phyloP scores from a whole-genome alignment of 2,113 vertebrate species.

The Oostethus manadensis region DNA sequence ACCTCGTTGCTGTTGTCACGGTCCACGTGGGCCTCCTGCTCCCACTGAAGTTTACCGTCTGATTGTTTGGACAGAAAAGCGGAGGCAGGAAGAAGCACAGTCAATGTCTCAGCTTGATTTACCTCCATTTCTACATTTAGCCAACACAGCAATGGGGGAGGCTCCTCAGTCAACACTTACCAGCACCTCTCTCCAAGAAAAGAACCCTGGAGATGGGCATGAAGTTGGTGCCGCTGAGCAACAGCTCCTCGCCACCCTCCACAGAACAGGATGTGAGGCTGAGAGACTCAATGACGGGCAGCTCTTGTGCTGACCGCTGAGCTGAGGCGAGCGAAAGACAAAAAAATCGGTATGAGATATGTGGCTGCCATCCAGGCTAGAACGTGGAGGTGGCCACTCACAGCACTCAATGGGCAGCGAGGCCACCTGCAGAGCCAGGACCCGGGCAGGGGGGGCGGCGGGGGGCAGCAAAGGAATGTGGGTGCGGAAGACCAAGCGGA shows the following conservation, averaged over 20 bases:
- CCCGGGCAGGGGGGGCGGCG: conserved; percentile 67
- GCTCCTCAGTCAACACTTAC: conserved; percentile 45
- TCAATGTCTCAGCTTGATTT: too few species aligned
- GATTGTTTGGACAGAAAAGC: conserved; percentile 10
- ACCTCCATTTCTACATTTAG: too few species aligned
- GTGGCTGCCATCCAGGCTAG: neutral
- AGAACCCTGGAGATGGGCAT: conserved; percentile 84
- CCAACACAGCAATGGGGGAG: neutral
- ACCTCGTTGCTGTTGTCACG: conserved; percentile 85
- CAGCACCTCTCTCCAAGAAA: conserved; percentile 86
- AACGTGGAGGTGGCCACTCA: conserved; percentile 63
- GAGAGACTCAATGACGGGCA: conserved; percentile 84
- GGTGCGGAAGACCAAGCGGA: conserved; percentile 84
- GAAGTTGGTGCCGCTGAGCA: conserved; percentile 82
- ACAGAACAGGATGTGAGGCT: conserved; percentile 80
- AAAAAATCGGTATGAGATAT: neutral
- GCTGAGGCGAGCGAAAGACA: conserved; percentile 59
- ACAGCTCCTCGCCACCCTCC: conserved; percentile 82
- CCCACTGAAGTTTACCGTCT: conserved; percentile 91
- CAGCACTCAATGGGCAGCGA: conserved; percentile 91
- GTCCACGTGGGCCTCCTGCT: conserved; percentile 82
- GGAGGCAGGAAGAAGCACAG: too few species aligned
- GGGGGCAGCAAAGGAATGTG: conserved; percentile 78
- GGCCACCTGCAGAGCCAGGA: conserved; percentile 82
- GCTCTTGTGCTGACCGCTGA: conserved; percentile 89